Base-by-base conservation (phyloP, 2,113 vertebrate genomes). In the Apteryx mantelli region DNA sequence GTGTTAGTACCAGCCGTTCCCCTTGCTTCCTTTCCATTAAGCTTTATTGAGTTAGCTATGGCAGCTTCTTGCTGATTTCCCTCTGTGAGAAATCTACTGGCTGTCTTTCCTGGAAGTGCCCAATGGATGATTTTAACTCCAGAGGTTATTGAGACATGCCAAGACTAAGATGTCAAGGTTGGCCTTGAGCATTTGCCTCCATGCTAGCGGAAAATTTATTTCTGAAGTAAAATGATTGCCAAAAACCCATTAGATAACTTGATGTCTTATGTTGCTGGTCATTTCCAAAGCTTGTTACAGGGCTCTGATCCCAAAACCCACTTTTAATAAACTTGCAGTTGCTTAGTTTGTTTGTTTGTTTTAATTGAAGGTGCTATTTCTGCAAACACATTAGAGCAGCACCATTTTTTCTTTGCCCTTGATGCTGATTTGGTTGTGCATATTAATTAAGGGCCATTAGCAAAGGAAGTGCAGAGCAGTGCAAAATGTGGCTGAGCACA, bases 391-490 rank as follows among this genome's bases (percentile, higher is more conserved):
- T 38, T 34, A 24, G 18, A 80, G 52, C 86, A 86, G 46, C 80
- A 48, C 64, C 0, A 3, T 32, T 86, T 83, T 93, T 55, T 94
- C 84, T 91, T 94, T 95, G 89, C 76, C 81, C 85, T 91, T 95
- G 79, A 82, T 68, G 61, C 76, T 71, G 85, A 80, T 73, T 83
- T 92, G 44, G 60, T 90, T 81, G 32, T 86, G 97, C 87, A 95
- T 97, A 78, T 95, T 96, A 96, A 96, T 92, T 91, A 93, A 90
- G 55, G 64, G 52, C 76, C 52, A 88, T 93, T 91, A 95, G 71
- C 34, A 86, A 75, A 95, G 71, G 68, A 94, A 95, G n/a, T 95
- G 85, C 94, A 96, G 69, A 90, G 95, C 88, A 36, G 48, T 90
- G 93, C 93, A 92, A 88, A 95, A 88, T 93, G 79, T 93, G 91